Base-by-base conservation (phyloP, 2,113 vertebrate species). In the Falcunculus frontatus region DNA sequence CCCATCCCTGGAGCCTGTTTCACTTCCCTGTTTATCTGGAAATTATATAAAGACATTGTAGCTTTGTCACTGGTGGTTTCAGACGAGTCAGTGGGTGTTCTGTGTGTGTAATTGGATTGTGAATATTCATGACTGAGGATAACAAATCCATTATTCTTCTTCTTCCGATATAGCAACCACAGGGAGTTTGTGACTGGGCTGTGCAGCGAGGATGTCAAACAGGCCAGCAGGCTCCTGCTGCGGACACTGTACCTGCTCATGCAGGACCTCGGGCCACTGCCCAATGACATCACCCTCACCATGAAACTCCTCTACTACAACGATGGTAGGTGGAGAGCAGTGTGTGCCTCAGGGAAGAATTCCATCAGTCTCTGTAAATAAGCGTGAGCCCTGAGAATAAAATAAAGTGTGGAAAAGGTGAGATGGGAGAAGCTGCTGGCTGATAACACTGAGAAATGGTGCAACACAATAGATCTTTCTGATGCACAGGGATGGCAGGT, bases 271-370 rank as follows among this genome's bases (percentile, higher is more conserved):
- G 97, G 97, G 4, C 98, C 98, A 0, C 97, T 98, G 83, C 98
- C 98, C 87, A 97, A 67, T 12, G 97, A 98, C 50, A 59, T 98
- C 33, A 95, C 96, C 52, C 93, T 98, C 62, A 98, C 97, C 82
- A 98, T 98, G 98, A 98, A 97, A 56, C 96, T 98, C 59, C 96
- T 97, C 93, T 98, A 98, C 89, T 98, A 98, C 86, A 98, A 89
- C 23, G 95, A 98, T 27, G 98, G 98, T 98, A 96, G 49, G 98
- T 96, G 63, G 53, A 76, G 67, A 55, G 14, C 33, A 17, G 30
- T 4, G 11, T 23, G 50, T 37, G 39, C 69, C 60, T 9, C 10
- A 18, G 13, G 42, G 37, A 8, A 3, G 26, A 37, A 16, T 33
- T 42, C 68, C 69, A 22, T 32, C 60, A 11, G 12, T 39, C 70